Conservation (phyloP, 2,888 invertebrate genomes). For the Chrysopilus asiliformis region DNA sequence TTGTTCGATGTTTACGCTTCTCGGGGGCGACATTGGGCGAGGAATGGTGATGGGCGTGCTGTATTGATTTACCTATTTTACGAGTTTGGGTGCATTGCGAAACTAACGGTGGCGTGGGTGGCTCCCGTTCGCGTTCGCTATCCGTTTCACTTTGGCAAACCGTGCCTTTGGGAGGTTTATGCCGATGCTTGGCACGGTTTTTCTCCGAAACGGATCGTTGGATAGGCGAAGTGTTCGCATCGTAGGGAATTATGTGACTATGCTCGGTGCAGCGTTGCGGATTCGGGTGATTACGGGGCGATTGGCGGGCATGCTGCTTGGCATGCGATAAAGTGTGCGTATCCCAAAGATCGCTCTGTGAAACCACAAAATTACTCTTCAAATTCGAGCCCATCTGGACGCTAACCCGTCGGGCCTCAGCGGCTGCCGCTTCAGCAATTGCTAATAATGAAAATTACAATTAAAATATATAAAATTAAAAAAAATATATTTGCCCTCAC, state of each 20-base stretch:
- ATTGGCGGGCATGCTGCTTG: constrained; percentile 34
- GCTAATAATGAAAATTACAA: no score
- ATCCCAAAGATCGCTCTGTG: constrained; percentile 53
- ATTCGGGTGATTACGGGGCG: constrained; percentile 33
- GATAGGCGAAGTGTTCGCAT: constrained; percentile 38
- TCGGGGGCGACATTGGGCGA: constrained; percentile 47
- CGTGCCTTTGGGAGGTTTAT: constrained; percentile 40
- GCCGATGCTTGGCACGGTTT: constrained; percentile 41
- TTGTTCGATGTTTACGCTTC: constrained; percentile 29
- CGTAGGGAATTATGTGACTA: constrained; percentile 31
- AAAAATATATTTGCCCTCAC: neutral
- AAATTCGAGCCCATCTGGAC: constrained; percentile 26
- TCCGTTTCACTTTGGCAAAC: constrained; percentile 41
- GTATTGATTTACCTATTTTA: constrained; percentile 27
- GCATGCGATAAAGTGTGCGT: constrained; percentile 46
- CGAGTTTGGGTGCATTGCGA: constrained; percentile 26
- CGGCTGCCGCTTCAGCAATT: constrained; percentile 25
- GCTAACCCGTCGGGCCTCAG: constrained; percentile 30
- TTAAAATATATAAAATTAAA: neutral
- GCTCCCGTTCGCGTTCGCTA: constrained; percentile 35
- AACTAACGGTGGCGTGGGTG: constrained; percentile 21
- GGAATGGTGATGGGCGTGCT: constrained; percentile 45
- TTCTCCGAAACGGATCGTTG: constrained; percentile 52
- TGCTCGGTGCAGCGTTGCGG: constrained; percentile 33
- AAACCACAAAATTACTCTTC: constrained; percentile 47